phyloP scores from a whole-genome alignment of 2,888 invertebrate species.

The Schizaphis graminum region DNA sequence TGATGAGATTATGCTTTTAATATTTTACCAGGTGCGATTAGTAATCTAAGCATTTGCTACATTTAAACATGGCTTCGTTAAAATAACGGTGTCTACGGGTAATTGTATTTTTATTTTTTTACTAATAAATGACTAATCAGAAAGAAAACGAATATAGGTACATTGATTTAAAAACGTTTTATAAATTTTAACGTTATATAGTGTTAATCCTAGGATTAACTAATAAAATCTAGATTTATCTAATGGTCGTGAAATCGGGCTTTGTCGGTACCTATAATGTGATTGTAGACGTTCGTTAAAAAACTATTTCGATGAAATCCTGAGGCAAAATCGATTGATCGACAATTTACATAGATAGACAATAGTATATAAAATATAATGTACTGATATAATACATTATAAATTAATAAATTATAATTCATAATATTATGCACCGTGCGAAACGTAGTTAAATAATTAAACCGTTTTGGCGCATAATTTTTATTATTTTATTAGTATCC shows the following conservation, averaged over 20 bases:
- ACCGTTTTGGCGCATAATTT: not conserved
- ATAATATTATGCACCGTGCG: not conserved
- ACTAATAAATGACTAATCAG: not conserved
- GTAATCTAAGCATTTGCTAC: not conserved
- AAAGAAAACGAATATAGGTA: not conserved
- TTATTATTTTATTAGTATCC: not conserved
- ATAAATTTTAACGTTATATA: not conserved
- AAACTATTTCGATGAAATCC: not conserved
- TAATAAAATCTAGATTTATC: not conserved
- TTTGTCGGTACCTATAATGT: not conserved
- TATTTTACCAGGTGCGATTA: not conserved
- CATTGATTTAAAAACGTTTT: not conserved
- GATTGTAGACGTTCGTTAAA: not conserved
- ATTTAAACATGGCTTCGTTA: not conserved
- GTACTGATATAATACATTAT: too few species aligned
- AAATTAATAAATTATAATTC: not conserved
- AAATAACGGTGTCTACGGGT: not conserved
- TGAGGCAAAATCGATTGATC: not conserved
- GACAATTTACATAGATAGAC: not conserved
- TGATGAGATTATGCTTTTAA: not conserved
- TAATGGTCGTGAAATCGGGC: not conserved
- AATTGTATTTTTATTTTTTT: not conserved
- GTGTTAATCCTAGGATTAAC: not conserved
- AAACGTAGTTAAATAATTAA: not conserved
- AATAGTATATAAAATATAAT: not conserved